phyloP scores from a whole-genome alignment of 2,113 vertebrate species.

The Muntiacus muntjak region DNA sequence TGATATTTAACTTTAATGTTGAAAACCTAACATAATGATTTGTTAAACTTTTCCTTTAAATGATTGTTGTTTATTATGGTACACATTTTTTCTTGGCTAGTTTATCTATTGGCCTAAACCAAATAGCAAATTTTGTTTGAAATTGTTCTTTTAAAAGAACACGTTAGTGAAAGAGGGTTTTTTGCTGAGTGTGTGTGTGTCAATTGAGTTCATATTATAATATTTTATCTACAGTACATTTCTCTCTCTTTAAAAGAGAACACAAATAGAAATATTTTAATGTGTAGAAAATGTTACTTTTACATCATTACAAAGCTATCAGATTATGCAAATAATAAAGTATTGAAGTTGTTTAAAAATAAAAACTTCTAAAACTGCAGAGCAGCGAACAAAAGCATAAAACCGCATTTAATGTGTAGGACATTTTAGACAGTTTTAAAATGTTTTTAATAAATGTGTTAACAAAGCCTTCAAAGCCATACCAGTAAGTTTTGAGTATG shows the following conservation, averaged over 20 bases:
- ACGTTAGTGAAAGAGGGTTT: neutral
- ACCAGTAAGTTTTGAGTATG: neutral
- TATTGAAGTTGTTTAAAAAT: neutral
- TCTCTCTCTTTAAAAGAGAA: neutral
- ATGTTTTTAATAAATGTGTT: slow-evolving; percentile 14
- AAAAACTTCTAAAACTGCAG: neutral
- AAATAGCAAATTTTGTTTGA: slow-evolving; percentile 41
- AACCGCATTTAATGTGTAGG: neutral
- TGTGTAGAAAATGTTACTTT: neutral
- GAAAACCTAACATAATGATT: neutral
- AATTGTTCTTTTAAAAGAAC: neutral
- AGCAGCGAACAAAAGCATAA: neutral
- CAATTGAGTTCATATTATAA: neutral
- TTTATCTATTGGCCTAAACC: neutral
- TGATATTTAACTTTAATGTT: neutral
- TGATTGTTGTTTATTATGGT: neutral
- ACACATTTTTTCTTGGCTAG: slow-evolving; percentile 24
- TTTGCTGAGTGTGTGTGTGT: neutral
- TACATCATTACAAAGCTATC: slow-evolving; percentile 1
- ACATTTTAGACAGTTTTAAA: neutral
- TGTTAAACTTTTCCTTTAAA: slow-evolving; percentile 43
- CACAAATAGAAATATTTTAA: neutral
- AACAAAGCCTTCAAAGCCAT: neutral
- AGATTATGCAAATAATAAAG: neutral
- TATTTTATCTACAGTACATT: neutral